Conservation (phyloP, 2,797 vertebrate species). For the Brachyalestes nurse region DNA sequence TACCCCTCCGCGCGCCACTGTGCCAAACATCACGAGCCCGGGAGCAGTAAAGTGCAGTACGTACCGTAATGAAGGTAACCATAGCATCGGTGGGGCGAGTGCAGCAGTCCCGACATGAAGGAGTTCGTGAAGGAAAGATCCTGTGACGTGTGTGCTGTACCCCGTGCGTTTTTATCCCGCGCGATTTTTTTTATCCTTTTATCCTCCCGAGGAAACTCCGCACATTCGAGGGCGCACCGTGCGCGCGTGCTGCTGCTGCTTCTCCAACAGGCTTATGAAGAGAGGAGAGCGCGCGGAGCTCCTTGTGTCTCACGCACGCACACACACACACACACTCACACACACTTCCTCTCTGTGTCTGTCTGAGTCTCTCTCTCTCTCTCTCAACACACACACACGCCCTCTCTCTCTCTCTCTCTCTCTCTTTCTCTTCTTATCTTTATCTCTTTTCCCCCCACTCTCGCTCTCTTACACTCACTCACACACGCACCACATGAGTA, state of each 20-base stretch:
- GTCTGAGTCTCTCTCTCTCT: not conserved
- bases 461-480: not conserved
- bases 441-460: not conserved
- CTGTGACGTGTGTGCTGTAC: constrained; percentile 8
- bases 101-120: constrained; percentile 85
- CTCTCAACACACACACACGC: not conserved
- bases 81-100: constrained; percentile 84
- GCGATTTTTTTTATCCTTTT: not conserved
- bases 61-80: constrained; percentile 88
- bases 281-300: constrained; percentile 2
- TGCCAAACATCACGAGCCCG: not conserved
- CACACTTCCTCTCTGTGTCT: not conserved
- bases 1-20: not conserved
- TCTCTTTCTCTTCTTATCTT: not conserved
- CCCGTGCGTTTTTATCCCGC: not conserved
- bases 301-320: not conserved
- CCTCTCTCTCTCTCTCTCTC: not conserved
- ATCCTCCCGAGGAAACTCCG: not conserved
- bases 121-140: constrained; percentile 68
- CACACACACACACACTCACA: constrained; percentile 8
- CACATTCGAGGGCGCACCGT: not conserved
- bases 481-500: not conserved
- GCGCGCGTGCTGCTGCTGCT: constrained; percentile 11
- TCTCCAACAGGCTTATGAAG: constrained; percentile 1
- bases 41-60: constrained; percentile 50